These are phyloP conservation scores for Potorous gilbertii DNA, from an alignment of 2,797 vertebrate genomes.

Conservation along the genomic window DNA sequence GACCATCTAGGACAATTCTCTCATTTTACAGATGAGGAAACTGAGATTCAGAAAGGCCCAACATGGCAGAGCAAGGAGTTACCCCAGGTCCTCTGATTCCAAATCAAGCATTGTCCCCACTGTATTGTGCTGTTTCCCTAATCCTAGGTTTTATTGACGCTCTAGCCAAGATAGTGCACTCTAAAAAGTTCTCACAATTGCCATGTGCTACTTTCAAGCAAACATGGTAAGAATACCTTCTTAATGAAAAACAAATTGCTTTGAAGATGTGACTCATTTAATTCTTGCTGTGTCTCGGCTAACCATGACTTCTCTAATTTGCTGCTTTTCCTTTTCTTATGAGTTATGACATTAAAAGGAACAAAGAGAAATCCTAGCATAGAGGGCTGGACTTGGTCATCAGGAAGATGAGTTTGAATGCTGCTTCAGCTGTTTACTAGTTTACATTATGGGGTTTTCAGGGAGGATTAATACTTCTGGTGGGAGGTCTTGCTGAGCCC, in stretches of 20 bases:
- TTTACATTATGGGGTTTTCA: no score
- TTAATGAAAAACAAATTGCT: neutral
- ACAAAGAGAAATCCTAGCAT: neutral
- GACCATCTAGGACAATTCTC: neutral
- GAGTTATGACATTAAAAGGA: neutral
- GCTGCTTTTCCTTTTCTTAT: neutral
- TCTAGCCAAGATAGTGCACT: neutral
- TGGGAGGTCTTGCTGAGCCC: no score
- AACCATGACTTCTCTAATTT: neutral
- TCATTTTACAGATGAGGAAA: neutral
- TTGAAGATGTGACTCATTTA: neutral
- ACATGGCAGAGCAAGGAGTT: neutral
- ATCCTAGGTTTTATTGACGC: neutral
- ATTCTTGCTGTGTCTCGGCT: neutral
- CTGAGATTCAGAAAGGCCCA: neutral
- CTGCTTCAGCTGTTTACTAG: no score
- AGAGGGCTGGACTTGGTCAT: no score
- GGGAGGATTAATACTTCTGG: no score
- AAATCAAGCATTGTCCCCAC: neutral
- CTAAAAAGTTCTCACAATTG: neutral
- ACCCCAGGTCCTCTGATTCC: neutral
- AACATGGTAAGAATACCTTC: neutral
- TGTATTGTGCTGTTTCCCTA: constrained; percentile 1
- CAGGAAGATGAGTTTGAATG: no score
- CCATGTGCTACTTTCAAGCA: neutral